Conservation (phyloP, 2,797 vertebrate species). For the Dryobates pubescens region DNA sequence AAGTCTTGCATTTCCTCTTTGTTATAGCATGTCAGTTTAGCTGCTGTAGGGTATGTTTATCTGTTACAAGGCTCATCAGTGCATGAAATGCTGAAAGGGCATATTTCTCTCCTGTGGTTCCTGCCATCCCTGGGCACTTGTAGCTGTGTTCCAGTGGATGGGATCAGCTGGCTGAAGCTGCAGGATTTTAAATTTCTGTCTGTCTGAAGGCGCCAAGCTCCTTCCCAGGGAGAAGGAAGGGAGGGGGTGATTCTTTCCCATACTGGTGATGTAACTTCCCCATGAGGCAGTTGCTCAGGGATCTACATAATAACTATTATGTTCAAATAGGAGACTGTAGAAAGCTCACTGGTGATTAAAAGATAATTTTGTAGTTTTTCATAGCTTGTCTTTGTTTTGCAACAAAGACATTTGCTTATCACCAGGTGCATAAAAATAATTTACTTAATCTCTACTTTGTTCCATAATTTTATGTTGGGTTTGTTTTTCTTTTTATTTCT, state of each 20-base stretch:
- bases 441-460: slow-evolving; percentile 64
- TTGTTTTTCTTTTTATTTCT: slow-evolving; percentile 11
- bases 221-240: slow-evolving; percentile 19
- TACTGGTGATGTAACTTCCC: slow-evolving; percentile 79
- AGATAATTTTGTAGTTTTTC: slow-evolving; percentile 72
- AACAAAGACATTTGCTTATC: slow-evolving; percentile 65
- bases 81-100: slow-evolving; percentile 86
- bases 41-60: slow-evolving; percentile 87
- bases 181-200: slow-evolving; percentile 72
- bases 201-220: slow-evolving; percentile 53
- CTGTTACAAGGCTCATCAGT: slow-evolving; percentile 85
- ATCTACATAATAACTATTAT: slow-evolving; percentile 72
- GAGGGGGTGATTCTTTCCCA: slow-evolving; percentile 45
- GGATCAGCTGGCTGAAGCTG: slow-evolving; percentile 81
- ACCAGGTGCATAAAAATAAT: slow-evolving; percentile 63
- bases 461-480: not conserved
- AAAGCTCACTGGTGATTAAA: slow-evolving; percentile 70
- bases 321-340: slow-evolving; percentile 57
- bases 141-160: slow-evolving; percentile 79
- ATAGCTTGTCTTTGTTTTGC: slow-evolving; percentile 63
- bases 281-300: slow-evolving; percentile 75
- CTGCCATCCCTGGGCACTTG: slow-evolving; percentile 68
- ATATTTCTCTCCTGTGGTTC: slow-evolving; percentile 78
- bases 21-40: slow-evolving; percentile 84
- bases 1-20: slow-evolving; percentile 73